A percentile compares a stretch with the other conserved stretches of the same genome.
Conservation (phyloP, 30 jellyfish, hydroid and myxozoan genomes). For the Aurelia coerulea region DNA sequence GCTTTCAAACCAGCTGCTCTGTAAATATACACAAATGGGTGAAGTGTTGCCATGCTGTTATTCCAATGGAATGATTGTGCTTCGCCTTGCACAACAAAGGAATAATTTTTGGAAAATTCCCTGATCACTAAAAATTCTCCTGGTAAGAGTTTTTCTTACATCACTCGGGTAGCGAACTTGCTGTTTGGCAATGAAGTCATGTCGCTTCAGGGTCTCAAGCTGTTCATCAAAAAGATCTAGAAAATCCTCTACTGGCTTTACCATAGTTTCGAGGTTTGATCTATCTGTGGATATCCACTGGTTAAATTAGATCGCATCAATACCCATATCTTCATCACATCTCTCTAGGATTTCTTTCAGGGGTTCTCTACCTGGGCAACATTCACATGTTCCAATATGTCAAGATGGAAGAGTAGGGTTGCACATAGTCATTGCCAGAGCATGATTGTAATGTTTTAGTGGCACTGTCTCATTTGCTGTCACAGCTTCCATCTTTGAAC, state of each 20-base stretch:
- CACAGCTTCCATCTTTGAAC: conserved; percentile 1
- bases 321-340: neutral
- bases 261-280: conserved; percentile 35
- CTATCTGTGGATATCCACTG: conserved; percentile 54
- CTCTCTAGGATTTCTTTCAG: conserved; percentile 21
- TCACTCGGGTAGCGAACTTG: conserved; percentile 24
- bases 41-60: conserved; percentile 47
- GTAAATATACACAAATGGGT: conserved; percentile 30
- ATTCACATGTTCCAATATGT: conserved; percentile 14
- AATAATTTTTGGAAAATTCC: conserved; percentile 54
- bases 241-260: neutral
- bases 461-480: conserved; percentile 34
- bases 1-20: neutral
- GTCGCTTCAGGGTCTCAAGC: conserved; percentile 13
- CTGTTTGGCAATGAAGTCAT: conserved; percentile 54
- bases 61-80: conserved; percentile 40
- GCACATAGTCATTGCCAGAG: conserved; percentile 31
- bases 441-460: conserved; percentile 18
- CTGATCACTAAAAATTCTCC: conserved; percentile 42
- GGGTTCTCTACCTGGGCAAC: neutral
- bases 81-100: conserved; percentile 46
- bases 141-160: neutral
- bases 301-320: conserved; percentile 15
- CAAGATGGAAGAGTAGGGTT: conserved; percentile 50
- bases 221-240: neutral